phyloP scores from a whole-genome alignment of 1,140 invertebrate species.

The Daktulosphaira vitifoliae region DNA sequence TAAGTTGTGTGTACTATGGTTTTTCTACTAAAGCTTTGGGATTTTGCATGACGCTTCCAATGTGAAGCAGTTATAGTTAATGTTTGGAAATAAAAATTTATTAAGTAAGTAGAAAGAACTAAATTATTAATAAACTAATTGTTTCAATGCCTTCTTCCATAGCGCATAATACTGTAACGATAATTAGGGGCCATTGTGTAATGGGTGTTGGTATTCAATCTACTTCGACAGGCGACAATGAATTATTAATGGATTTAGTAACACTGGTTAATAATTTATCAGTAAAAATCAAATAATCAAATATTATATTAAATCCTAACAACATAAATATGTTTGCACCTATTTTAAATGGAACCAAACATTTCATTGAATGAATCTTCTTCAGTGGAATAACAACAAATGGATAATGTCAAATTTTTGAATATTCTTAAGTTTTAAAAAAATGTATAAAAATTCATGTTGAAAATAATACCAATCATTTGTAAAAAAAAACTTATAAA shows the following conservation, averaged over 20 bases:
- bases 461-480: no score
- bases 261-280: constrained; percentile 27
- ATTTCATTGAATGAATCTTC: no score
- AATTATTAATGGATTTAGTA: no score
- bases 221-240: background rate
- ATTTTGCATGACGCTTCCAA: constrained; percentile 76
- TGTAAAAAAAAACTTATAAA: no score
- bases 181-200: constrained; percentile 36
- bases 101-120: no score
- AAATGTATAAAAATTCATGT: no score
- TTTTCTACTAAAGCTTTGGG: constrained; percentile 68
- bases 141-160: constrained; percentile 72
- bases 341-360: constrained; percentile 63
- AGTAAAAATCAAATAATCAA: constrained; percentile 57
- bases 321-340: constrained; percentile 60
- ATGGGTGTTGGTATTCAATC: background rate
- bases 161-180: constrained; percentile 61
- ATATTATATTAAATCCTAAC: constrained; percentile 54
- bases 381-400: no score
- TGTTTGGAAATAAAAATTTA: background rate
- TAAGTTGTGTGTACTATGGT: constrained; percentile 69
- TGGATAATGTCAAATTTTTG: no score
- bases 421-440: no score
- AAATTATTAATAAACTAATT: constrained; percentile 45
- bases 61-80: constrained; percentile 55